Evolutionary conservation across 1,140 invertebrate species (phyloP), one percentile per base, ranked within the genome.

Genomic region (Zaprionus camerounensis): DNA sequence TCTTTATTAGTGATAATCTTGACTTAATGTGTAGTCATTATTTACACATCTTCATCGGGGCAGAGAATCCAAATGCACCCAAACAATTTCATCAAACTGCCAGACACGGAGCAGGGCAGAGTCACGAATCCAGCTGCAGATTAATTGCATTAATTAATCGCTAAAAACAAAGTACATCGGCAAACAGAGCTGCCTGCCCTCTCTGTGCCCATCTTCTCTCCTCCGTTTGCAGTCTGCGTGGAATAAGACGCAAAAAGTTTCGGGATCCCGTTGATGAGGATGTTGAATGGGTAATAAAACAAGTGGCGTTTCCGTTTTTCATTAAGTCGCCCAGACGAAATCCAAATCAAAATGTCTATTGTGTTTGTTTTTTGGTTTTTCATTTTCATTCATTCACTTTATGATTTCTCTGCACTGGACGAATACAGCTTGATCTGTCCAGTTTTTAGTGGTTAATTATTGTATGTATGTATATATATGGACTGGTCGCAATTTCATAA

Each of bases 231-330:
- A 24, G 41, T 41, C 22, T 22, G 57, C 28, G 31, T 34, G 31
- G 56, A 75, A 72, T 70, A 80, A 71, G 65, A 78, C 80, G 81
- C 80, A 75, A 61, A 68, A 71, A 71, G 46, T 71, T 73, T 76
- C 44, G 57, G 38, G 12, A 38, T 38, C 26, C 26, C 3, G 51
- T 44, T 66, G 66, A 73, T 58, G 78, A 63, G 57, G 59, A 78
- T 62, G 74, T 55, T 56, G 74, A 58, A 73, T 63, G 73, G 24
- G 64, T 59, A 71, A 82, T 73, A 69, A 82, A 69, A 73, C 82
- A 91, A 85, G 80, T 91, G 82, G 85, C 73, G 76, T 91, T 91
- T 91, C 90, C 90, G 90, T 87, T 91, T 91, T 91, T 91, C 82
- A 91, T 91, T 91, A 91, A 82, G 71, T 56, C 36, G 51, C 22